Base-by-base conservation (phyloP, 2,113 vertebrate species). In the Bombycilla garrulus region DNA sequence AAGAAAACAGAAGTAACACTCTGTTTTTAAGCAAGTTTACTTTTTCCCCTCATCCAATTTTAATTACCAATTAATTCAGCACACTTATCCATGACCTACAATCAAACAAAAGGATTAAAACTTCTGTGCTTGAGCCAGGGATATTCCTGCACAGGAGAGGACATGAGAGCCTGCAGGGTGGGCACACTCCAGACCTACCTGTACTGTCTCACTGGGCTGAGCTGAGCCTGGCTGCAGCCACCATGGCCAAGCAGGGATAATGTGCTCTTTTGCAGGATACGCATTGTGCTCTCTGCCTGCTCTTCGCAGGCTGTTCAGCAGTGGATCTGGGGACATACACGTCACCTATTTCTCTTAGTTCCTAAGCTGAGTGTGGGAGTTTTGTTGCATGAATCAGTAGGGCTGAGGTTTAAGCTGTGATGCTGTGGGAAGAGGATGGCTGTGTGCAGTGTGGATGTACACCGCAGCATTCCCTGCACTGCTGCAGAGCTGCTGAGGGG, bases 181-280 rank as follows among this genome's bases (percentile, higher is more conserved):
- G 70, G 33, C 28, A 26, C 18, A 7, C 13, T 31, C 4, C 56
- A 58, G 44, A 50, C 29, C 38, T 44, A 9, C 38, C 45, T 56
- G 28, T 51, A 25, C 38, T 1, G 24, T 71, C 16, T 76, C 15
- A 3, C 24, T 24, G 53, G 17, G 17, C 31, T 86, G 38, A 56
- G 71, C 64, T 53, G 76, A 60, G 87, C 40, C 21, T 51, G 67
- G 36, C 62, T 57, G 33, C 56, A 78, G 56, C 44, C 47, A 9
- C 58, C 23, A 0, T n/a, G 31, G 28, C 54, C 1, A 0, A 12
- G 3, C 20, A 58, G 78, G n/a, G 42, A 12, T 36, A 25, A 11
- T 0, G 3, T 53, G 38, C 56, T 53, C 45, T 14, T 14, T 18
- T n/a, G 47, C 80, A 78, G 81, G 77, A 17, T 36, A 5, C 5